These are phyloP conservation scores for Trachelus tabidus DNA, from an alignment of 2,888 invertebrate genomes.

Conservation along the genomic window DNA sequence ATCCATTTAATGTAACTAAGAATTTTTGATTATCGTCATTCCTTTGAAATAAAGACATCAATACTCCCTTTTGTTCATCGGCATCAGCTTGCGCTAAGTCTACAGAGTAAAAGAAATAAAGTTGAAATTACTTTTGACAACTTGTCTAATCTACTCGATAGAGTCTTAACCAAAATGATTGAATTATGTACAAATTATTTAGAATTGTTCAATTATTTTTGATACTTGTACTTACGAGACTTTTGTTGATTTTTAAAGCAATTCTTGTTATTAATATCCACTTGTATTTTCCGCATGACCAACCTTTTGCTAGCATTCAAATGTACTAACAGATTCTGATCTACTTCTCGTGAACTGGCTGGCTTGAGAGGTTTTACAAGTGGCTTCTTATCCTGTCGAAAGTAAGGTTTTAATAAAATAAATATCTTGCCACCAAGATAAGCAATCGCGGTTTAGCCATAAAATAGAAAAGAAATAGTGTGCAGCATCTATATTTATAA, in stretches of 20 bases:
- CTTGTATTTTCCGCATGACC: slow-evolving; percentile 62
- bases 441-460: neutral
- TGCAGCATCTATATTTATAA: neutral
- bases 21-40: slow-evolving; percentile 61
- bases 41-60: slow-evolving; percentile 61
- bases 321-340: slow-evolving; percentile 60
- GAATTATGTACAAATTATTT: neutral
- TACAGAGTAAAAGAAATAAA: slow-evolving; percentile 30
- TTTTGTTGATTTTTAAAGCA: neutral
- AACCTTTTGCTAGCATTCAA: slow-evolving; percentile 57
- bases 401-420: slow-evolving; percentile 17
- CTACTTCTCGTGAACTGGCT: slow-evolving; percentile 43
- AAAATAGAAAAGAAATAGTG: neutral
- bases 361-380: slow-evolving; percentile 43
- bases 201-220: neutral
- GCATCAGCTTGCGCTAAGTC: slow-evolving; percentile 47
- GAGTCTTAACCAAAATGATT: neutral
- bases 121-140: neutral
- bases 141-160: neutral
- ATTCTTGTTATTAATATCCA: slow-evolving; percentile 34
- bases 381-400: slow-evolving; percentile 51
- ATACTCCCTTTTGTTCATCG: slow-evolving; percentile 59
- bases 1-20: slow-evolving; percentile 62
- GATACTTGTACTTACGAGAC: neutral
- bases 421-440: neutral